Percentiles rank a stretch among this genome's conserved stretches.
Conservation (phyloP, 2,113 vertebrate species). For the Solenodon paradoxus region DNA sequence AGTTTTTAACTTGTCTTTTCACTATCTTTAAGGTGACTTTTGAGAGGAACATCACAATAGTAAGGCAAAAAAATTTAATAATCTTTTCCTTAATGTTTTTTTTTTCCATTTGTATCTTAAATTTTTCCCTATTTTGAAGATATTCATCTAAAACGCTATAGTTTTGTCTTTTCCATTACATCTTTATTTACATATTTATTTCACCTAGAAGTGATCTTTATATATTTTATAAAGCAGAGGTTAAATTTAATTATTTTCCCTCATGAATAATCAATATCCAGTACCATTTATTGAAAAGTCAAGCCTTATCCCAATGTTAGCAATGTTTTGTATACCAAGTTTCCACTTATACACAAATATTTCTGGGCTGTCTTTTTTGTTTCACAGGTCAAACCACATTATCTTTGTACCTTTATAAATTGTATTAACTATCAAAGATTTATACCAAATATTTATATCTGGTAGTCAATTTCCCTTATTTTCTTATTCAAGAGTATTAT, state of each 20-base stretch:
- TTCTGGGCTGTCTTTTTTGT: neutral
- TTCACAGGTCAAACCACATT: neutral
- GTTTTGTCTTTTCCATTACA: neutral
- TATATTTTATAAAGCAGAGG: neutral
- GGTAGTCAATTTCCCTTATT: neutral
- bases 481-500: neutral
- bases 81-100: neutral
- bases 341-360: neutral
- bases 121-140: neutral
- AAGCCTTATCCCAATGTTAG: neutral
- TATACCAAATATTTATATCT: neutral
- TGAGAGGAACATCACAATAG: neutral
- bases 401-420: neutral
- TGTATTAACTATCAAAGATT: neutral
- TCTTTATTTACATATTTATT: neutral
- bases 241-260: neutral
- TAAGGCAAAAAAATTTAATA: neutral
- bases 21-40: neutral
- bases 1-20: neutral
- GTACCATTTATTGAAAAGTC: neutral
- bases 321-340: neutral
- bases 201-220: neutral
- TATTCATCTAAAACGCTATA: neutral
- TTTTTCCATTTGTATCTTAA: neutral
- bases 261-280: neutral